Conservation (phyloP, 2,888 invertebrate genomes). For the Melanargia galathea region DNA sequence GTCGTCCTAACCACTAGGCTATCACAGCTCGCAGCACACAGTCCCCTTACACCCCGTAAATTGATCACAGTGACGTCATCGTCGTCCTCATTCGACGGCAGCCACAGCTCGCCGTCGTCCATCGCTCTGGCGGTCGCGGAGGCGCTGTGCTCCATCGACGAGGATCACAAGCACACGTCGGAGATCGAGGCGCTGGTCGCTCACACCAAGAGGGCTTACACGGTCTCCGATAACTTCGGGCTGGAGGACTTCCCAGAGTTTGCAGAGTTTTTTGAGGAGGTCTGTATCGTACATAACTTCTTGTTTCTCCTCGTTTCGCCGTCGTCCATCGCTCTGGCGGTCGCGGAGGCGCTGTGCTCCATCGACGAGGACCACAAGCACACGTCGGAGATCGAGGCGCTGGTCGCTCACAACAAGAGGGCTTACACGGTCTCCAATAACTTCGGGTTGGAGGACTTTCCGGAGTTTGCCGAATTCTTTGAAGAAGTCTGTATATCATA, state of each 20-base stretch:
- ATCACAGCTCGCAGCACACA: too few species aligned
- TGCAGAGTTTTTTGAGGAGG: slow-evolving; percentile 70
- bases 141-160: slow-evolving; percentile 89
- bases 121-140: slow-evolving; percentile 89
- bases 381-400: slow-evolving; percentile 86
- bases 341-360: slow-evolving; percentile 90
- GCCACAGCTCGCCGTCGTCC: slow-evolving; percentile 70
- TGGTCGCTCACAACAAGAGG: slow-evolving; percentile 77
- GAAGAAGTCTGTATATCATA: slow-evolving; percentile 54
- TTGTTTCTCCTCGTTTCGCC: too few species aligned
- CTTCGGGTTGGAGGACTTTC: slow-evolving; percentile 72
- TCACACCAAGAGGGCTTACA: slow-evolving; percentile 72
- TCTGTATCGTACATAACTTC: not conserved
- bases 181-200: slow-evolving; percentile 85
- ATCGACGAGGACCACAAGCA: slow-evolving; percentile 91
- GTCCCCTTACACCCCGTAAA: too few species aligned
- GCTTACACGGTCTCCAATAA: slow-evolving; percentile 58
- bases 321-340: slow-evolving; percentile 84
- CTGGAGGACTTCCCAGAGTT: slow-evolving; percentile 77
- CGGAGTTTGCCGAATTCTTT: slow-evolving; percentile 70
- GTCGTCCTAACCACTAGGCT: not conserved
- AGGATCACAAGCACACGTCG: slow-evolving; percentile 89
- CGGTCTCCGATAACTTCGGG: slow-evolving; percentile 60
- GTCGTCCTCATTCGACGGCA: slow-evolving; percentile 71
- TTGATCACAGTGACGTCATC: slow-evolving; percentile 56